These are phyloP conservation scores for Dinocampus coccinellae DNA, from an alignment of 2,888 invertebrate species.

Conservation along the genomic window DNA sequence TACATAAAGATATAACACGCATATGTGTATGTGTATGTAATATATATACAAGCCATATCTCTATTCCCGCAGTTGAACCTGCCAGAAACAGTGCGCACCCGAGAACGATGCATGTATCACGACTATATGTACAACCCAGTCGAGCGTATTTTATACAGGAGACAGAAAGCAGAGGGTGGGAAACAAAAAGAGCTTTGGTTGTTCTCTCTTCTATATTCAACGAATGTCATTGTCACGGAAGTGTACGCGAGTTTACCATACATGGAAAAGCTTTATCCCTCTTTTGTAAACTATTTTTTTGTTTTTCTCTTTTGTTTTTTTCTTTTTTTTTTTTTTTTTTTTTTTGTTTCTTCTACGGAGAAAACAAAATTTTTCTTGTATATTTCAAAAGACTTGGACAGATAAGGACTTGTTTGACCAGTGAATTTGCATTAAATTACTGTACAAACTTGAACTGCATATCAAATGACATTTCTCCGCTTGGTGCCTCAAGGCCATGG, in stretches of 20 bases:
- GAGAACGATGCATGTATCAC: constrained; percentile 11
- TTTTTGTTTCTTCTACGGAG: not conserved
- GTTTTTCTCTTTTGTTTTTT: too few relatives aligned
- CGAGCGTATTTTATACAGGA: not conserved
- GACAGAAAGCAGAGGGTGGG: not conserved
- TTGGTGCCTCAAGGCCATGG: not conserved
- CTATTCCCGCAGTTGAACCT: constrained; percentile 10
- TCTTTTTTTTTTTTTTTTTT: too few relatives aligned
- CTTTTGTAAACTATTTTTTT: not conserved
- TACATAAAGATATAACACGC: not conserved
- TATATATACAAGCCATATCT: not conserved
- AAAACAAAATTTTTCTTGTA: not conserved
- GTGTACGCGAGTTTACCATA: not conserved
- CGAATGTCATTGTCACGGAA: constrained; percentile 9
- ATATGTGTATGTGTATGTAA: not conserved
- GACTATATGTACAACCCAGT: constrained; percentile 3
- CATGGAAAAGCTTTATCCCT: constrained; percentile 5
- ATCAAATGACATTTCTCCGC: not conserved
- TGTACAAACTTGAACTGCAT: not conserved
- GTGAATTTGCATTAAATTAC: not conserved
- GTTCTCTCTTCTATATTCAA: constrained; percentile 4
- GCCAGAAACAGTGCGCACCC: constrained; percentile 3
- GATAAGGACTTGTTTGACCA: not conserved
- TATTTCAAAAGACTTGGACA: not conserved
- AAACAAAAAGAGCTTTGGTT: not conserved